Conservation (phyloP, 2,888 invertebrate species). For the Parnassius apollo region DNA sequence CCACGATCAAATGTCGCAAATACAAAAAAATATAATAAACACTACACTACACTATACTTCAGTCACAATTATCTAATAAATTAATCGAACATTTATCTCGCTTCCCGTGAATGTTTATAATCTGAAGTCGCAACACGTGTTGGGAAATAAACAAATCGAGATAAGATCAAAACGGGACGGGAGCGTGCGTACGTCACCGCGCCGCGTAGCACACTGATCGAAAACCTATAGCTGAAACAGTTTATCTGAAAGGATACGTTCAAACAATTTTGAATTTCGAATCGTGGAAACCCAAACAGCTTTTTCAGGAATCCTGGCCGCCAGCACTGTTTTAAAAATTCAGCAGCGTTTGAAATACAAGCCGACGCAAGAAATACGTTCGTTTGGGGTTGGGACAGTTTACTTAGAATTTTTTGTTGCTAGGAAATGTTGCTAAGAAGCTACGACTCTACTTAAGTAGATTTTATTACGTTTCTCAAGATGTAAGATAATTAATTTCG, state of each 20-base stretch:
- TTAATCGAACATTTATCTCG: neutral
- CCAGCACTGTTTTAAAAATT: neutral
- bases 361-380: too few species aligned
- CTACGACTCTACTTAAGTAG: neutral
- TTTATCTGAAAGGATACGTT: slow-evolving; percentile 38
- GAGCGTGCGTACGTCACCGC: slow-evolving; percentile 54
- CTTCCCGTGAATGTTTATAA: slow-evolving; percentile 17
- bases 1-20: neutral
- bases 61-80: slow-evolving; percentile 3
- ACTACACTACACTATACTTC: neutral
- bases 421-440: neutral
- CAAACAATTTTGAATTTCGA: slow-evolving; percentile 22
- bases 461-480: neutral
- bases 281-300: slow-evolving; percentile 27
- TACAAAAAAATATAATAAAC: neutral
- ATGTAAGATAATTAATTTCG: slow-evolving; percentile 2
- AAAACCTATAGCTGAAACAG: slow-evolving; percentile 50
- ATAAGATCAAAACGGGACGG: slow-evolving; percentile 17
- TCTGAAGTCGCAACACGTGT: slow-evolving; percentile 22
- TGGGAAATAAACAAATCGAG: slow-evolving; percentile 23
- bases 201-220: slow-evolving; percentile 62
- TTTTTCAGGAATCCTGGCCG: neutral
- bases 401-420: neutral
- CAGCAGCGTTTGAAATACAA: too few species aligned
- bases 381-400: too few species aligned